Percentiles rank a stretch among this genome's conserved stretches.
Conservation (phyloP, 2,797 vertebrate genomes). For the Takifugu rubripes region DNA sequence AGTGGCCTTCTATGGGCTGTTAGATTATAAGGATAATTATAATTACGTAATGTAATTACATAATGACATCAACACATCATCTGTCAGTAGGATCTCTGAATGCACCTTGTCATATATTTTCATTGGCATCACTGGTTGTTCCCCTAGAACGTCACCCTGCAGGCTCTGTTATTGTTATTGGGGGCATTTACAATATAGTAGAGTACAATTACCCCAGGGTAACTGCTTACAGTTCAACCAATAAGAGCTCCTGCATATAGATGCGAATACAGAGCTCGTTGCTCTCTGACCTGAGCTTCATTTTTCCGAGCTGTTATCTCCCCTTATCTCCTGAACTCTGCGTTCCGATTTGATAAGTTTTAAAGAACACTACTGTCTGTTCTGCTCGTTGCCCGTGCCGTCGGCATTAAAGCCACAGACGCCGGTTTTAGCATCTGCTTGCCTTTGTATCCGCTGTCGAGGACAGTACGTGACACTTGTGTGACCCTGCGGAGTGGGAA, state of each 20-base stretch:
- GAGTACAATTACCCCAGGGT: too few relatives aligned
- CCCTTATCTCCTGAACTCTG: constrained; percentile 8
- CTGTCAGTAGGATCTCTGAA: too few relatives aligned
- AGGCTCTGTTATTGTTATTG: too few relatives aligned
- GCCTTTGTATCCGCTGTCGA: constrained; percentile 7
- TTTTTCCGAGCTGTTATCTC: constrained; percentile 15
- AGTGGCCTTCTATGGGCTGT: too few relatives aligned
- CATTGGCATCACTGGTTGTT: too few relatives aligned
- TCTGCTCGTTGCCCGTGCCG: background rate
- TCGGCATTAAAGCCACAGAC: constrained; percentile 1
- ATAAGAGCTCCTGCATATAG: constrained; percentile 1
- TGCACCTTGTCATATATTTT: too few relatives aligned
- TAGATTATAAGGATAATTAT: too few relatives aligned
- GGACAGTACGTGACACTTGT: background rate
- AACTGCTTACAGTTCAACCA: background rate
- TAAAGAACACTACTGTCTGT: background rate
- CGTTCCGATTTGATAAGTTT: background rate
- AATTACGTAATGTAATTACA: too few relatives aligned
- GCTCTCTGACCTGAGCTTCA: constrained; percentile 7
- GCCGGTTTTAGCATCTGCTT: background rate
- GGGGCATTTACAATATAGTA: too few relatives aligned
- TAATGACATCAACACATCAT: too few relatives aligned
- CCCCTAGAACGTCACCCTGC: too few relatives aligned
- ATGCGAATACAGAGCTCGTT: constrained; percentile 10
- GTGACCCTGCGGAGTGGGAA: constrained; percentile 13